These are phyloP conservation scores for Probaryconus sp. DNA, from an alignment of 1,140 invertebrate genomes.

Conservation along the genomic window DNA sequence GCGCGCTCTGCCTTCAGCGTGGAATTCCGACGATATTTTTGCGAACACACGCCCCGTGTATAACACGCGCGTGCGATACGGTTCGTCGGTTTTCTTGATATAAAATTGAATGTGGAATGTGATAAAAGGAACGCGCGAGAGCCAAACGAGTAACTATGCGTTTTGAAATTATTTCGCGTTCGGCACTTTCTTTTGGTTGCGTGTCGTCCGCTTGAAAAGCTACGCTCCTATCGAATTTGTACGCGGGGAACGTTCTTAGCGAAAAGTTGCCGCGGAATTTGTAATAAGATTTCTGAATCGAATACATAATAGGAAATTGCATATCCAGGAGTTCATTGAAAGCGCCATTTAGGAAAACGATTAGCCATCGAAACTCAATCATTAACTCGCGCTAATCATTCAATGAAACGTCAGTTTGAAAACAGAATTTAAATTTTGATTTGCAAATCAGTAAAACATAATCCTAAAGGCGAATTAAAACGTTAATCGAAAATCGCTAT, in stretches of 20 bases:
- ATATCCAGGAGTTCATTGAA: too few relatives aligned
- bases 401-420: too few relatives aligned
- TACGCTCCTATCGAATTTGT: background rate
- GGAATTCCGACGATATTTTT: conserved; percentile 15
- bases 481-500: too few relatives aligned
- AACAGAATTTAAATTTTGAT: too few relatives aligned
- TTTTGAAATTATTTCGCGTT: background rate
- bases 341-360: too few relatives aligned
- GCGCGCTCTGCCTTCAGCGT: conserved; percentile 1
- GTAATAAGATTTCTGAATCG: conserved; percentile 3
- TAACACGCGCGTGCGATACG: conserved; percentile 6
- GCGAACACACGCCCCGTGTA: conserved; percentile 2
- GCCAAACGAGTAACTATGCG: background rate
- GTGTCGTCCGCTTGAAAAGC: background rate
- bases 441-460: too few relatives aligned
- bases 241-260: background rate
- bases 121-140: background rate
- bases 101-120: conserved; percentile 9
- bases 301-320: background rate
- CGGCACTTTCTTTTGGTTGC: background rate
- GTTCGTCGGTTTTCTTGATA: conserved; percentile 8
- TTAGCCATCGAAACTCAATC: too few relatives aligned
- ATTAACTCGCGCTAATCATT: too few relatives aligned
- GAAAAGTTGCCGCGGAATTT: conserved; percentile 7
- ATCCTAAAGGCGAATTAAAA: too few relatives aligned